Conservation (phyloP, 2,113 vertebrate species). For the Chaenogobius annularis region DNA sequence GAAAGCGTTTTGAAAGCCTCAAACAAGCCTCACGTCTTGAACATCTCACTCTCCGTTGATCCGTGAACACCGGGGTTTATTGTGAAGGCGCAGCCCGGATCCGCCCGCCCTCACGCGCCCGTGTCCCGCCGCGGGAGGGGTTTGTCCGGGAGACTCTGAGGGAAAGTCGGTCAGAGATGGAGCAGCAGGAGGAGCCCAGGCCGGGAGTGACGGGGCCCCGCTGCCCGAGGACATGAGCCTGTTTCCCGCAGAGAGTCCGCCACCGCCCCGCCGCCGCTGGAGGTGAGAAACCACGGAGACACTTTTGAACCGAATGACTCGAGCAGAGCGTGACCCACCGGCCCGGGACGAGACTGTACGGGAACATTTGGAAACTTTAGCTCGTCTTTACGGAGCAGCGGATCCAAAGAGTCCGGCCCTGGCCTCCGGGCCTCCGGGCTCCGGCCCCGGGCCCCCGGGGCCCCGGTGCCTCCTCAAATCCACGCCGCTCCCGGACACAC, state of each 20-base stretch:
- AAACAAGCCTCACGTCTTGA: no score
- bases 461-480: background rate
- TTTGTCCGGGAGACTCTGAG: slow-evolving; percentile 20
- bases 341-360: background rate
- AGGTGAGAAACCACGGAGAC: slow-evolving; percentile 53
- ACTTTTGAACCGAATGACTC: no score
- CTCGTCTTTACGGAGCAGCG: background rate
- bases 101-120: background rate
- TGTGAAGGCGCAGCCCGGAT: background rate
- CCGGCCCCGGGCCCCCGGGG: no score
- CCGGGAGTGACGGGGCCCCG: slow-evolving; percentile 71
- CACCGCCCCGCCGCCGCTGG: slow-evolving; percentile 51
- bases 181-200: slow-evolving; percentile 55
- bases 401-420: background rate
- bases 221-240: slow-evolving; percentile 52
- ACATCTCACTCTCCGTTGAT: no score
- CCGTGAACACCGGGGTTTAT: background rate
- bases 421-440: no score
- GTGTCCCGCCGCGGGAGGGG: background rate
- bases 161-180: slow-evolving; percentile 78
- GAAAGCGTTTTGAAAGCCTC: no score
- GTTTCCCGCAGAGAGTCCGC: slow-evolving; percentile 44
- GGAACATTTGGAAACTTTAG: background rate
- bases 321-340: no score
- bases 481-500: background rate